phyloP scores from a whole-genome alignment of 2,888 invertebrate genomes.

The Thelaira solivaga region DNA sequence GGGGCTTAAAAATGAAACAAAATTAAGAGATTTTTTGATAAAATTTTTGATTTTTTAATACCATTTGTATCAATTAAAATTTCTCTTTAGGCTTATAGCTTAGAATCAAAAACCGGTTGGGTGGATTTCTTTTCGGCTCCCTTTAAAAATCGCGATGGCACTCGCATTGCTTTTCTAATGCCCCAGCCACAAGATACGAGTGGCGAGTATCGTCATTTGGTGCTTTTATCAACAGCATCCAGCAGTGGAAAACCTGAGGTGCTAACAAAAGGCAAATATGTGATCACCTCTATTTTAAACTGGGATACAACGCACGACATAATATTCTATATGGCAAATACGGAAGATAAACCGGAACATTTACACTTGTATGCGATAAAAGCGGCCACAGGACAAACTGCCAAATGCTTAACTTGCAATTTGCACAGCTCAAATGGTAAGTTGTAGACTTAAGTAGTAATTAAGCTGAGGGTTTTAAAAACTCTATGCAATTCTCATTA shows the following conservation, averaged over 20 bases:
- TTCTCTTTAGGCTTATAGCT: constrained; percentile 67
- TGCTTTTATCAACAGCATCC: constrained; percentile 78
- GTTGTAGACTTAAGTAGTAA: constrained; percentile 14
- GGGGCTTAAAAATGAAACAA: not conserved
- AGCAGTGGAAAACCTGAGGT: constrained; percentile 72
- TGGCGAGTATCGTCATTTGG: constrained; percentile 83
- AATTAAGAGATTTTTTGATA: not conserved
- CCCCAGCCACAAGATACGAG: constrained; percentile 80
- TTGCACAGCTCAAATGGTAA: constrained; percentile 69
- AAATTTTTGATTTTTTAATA: not conserved
- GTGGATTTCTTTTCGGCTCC: constrained; percentile 87
- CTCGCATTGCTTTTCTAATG: constrained; percentile 84
- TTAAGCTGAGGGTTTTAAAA: not conserved
- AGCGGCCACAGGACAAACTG: constrained; percentile 75
- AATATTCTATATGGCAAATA: constrained; percentile 91
- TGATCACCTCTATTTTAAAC: constrained; percentile 84
- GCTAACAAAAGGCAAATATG: constrained; percentile 82
- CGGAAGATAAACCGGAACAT: constrained; percentile 84
- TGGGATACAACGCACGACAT: constrained; percentile 83
- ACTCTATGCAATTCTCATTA: not conserved
- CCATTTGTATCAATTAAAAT: not conserved
- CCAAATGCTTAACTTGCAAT: constrained; percentile 87
- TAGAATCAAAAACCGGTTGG: constrained; percentile 81
- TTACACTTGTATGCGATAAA: constrained; percentile 89
- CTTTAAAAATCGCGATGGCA: constrained; percentile 83